Base-by-base conservation (phyloP, 2,113 vertebrate genomes). In the Syrmaticus mikado region DNA sequence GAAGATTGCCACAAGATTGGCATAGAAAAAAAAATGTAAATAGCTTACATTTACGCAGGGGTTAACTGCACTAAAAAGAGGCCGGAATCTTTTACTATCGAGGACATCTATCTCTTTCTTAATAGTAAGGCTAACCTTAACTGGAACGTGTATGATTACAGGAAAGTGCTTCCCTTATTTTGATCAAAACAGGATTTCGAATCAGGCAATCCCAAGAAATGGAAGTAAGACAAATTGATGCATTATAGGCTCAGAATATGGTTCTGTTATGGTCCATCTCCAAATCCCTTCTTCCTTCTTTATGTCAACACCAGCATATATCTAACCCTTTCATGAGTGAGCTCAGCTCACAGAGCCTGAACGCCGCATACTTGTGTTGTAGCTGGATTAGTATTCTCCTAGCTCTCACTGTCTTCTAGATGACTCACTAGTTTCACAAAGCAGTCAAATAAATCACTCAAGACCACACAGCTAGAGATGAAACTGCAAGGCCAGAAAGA, bases 61-160 rank as follows among this genome's bases (percentile, higher is more conserved):
- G 13, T 5, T 64, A 48, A 65, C 3, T 70, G 52, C 11, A 77
- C 20, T 22, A 52, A 36, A 82, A 73, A 43, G 6, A 70, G 30
- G 17, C 5, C 30, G 78, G 82, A 73, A 71, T 74, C 36, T 78
- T 5, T 57, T 68, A 36, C 34, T 83, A 41, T 46, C 11, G 73
- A 73, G 7, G 40, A 3, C 25, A 65, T 0, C 0, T 41, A 17
- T 60, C 79, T 25, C 19, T 70, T 4, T 46, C 28, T 48, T 30
- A 36, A 1, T 48, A 45, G 12, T 40, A 52, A 77, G 28, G 27
- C 45, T 50, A 32, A 8, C 34, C 30, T 62, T 28, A 64, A 53
- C 28, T n/a, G 28, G n/a, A 32, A n/a, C 25, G 46, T 60, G 57
- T 28, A 27, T 50, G 45, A 62, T 43, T 75, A 62, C 19, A n/a